Base-by-base conservation (phyloP, 2,888 invertebrate species). In the Rugalucina vietnamica region DNA sequence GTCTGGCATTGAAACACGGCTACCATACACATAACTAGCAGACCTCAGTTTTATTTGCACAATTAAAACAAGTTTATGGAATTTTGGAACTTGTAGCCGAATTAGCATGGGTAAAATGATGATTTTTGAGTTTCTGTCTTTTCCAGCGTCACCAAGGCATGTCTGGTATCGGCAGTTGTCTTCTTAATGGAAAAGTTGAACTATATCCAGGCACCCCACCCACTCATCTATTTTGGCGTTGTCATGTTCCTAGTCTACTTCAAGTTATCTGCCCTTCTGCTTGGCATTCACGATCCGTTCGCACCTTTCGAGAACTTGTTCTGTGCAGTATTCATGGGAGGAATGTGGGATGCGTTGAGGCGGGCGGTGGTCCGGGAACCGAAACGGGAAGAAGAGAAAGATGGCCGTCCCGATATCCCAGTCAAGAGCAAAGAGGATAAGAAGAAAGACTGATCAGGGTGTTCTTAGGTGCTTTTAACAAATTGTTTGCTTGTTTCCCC, bases 261-360 rank as follows among this genome's bases (percentile, higher is more conserved):
- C 95, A 98, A 98, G 96, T 95, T 99, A 85, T 98, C 99, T 32
- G 98, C 99, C 12, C 97, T 99, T 93, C 96, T 99, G 81, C 96
- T 99, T 92, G 98, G 99, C 90, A 99, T 99, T 93, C 98, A 98
- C 94, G 99, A 99, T 96, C 99, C 99, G 54, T 99, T 99, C 95
- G 97, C 98, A 93, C 99, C 99, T 21, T 98, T 99, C 95, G 99
- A 99, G 96, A 99, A 99, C 95, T 96, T 99, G 81, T 97, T 98
- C 96, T 99, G 99, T 95, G 98, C 99, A 32, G 96, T 95, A 39
- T 94, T 95, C 84, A 97, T 99, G 95, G 99, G 99, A 57, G 99
- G 99, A 78, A 97, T 99, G 95, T 99, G 99, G 98, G 99, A 99
- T 95, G 98, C 98, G 50, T 96, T 99, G 93, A 97, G 98, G 86